Evolutionary conservation across 2,888 invertebrate species (phyloP).

Genomic region (Plebejus argus): DNA sequence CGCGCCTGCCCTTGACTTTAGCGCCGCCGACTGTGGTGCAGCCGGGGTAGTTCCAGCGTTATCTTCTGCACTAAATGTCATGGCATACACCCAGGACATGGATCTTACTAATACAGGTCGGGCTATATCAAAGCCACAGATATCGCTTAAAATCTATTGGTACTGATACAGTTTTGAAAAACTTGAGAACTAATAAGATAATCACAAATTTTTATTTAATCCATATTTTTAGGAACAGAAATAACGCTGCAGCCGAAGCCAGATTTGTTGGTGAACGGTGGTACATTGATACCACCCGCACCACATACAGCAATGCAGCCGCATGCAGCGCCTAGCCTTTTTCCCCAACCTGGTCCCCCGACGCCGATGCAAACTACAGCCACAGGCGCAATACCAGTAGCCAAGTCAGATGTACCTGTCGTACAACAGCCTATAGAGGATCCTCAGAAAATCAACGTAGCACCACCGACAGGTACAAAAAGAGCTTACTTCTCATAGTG

Average conservation of each 20-base stretch:
- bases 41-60: constrained; percentile 80
- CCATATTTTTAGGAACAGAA: constrained; percentile 46
- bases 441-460: background rate
- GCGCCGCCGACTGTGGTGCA: constrained; percentile 50
- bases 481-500: background rate
- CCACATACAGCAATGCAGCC: constrained; percentile 32
- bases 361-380: background rate
- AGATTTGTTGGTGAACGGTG: constrained; percentile 66
- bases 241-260: constrained; percentile 61
- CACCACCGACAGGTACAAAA: constrained; percentile 20
- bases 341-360: background rate
- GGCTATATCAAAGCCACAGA: background rate
- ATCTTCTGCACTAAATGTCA: constrained; percentile 89
- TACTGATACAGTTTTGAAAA: background rate
- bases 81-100: constrained; percentile 90
- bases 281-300: constrained; percentile 39
- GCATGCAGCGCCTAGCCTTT: background rate
- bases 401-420: background rate
- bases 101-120: constrained; percentile 66
- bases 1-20: constrained; percentile 68
- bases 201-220: background rate
- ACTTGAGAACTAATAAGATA: background rate
- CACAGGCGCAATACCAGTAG: background rate
- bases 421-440: background rate
- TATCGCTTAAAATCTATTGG: background rate